Evolutionary conservation across 2,797 vertebrate genomes (phyloP).

Genomic region (Semaprochilodus insignis): DNA sequence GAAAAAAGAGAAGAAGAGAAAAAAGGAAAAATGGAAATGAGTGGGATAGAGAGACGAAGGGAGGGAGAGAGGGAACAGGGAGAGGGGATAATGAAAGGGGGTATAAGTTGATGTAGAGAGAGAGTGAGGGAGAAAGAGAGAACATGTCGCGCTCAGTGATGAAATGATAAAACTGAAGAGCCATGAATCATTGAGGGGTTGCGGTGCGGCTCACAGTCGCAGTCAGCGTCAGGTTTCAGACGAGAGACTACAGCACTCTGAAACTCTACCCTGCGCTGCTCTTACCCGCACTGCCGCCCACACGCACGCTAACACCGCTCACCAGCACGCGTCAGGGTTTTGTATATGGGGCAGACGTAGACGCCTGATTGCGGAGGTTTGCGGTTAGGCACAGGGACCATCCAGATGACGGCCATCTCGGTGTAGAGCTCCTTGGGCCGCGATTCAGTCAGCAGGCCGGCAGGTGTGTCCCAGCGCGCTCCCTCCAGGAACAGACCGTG

Average conservation of each 20-base stretch:
- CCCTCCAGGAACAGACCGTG: constrained; percentile 90
- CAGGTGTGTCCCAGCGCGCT: constrained; percentile 82
- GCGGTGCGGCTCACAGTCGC: neutral
- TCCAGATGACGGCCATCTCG: constrained; percentile 88
- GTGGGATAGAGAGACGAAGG: neutral
- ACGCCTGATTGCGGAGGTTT: constrained; percentile 71
- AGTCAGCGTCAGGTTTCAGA: constrained; percentile 37
- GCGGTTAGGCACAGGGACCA: constrained; percentile 81
- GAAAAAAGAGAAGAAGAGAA: constrained; percentile 9
- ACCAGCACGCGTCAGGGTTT: constrained; percentile 91
- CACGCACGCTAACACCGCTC: constrained; percentile 5
- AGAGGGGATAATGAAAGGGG: too few species aligned
- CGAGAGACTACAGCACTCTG: constrained; percentile 51
- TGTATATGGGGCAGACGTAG: constrained; percentile 92
- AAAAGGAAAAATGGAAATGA: neutral
- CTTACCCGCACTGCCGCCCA: constrained; percentile 50
- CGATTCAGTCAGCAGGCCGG: constrained; percentile 77
- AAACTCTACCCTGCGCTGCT: neutral
- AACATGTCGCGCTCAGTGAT: neutral
- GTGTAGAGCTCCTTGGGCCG: constrained; percentile 89
- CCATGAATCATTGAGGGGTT: neutral
- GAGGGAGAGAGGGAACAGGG: neutral
- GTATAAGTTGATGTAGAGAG: constrained; percentile 15
- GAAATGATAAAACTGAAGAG: neutral
- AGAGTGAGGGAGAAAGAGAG: neutral